phyloP scores from a whole-genome alignment of 2,797 vertebrate species.

The Malacoctenus gilli region DNA sequence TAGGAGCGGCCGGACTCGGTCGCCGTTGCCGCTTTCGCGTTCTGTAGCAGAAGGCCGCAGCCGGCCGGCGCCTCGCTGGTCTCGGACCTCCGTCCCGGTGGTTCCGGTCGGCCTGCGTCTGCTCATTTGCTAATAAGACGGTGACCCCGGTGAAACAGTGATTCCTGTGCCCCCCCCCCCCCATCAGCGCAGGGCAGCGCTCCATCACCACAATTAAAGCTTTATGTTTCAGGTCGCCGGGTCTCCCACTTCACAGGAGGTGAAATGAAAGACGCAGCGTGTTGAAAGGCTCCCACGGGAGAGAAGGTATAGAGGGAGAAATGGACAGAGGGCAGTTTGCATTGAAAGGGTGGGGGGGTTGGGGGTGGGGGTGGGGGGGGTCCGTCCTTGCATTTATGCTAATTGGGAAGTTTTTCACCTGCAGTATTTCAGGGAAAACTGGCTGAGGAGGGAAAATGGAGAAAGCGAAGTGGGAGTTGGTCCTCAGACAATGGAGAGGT shows the following conservation, averaged over 20 bases:
- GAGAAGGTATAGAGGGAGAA: slow-evolving; percentile 14
- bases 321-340: slow-evolving; percentile 27
- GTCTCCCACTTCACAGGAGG: slow-evolving; percentile 54
- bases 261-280: slow-evolving; percentile 73
- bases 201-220: slow-evolving; percentile 70
- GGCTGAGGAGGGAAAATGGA: slow-evolving; percentile 39
- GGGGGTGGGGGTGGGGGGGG: slow-evolving; percentile 52
- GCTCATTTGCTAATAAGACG: slow-evolving; percentile 53
- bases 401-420: slow-evolving; percentile 41
- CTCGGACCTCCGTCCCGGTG: slow-evolving; percentile 9
- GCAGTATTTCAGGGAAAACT: slow-evolving; percentile 20
- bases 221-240: slow-evolving; percentile 61
- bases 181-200: slow-evolving; percentile 46
- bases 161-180: slow-evolving; percentile 43
- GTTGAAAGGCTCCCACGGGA: slow-evolving; percentile 39
- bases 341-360: slow-evolving; percentile 42
- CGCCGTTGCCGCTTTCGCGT: slow-evolving; percentile 21
- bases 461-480: slow-evolving; percentile 7
- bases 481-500: slow-evolving; percentile 18
- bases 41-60: slow-evolving; percentile 2
- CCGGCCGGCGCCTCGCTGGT: neutral
- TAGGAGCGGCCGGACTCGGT: slow-evolving; percentile 45
- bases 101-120: slow-evolving; percentile 10
- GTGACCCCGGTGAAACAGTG: slow-evolving; percentile 54
- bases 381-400: slow-evolving; percentile 68